Base-by-base conservation (phyloP, 2,797 vertebrate species). In the Chiloscyllium punctatum region DNA sequence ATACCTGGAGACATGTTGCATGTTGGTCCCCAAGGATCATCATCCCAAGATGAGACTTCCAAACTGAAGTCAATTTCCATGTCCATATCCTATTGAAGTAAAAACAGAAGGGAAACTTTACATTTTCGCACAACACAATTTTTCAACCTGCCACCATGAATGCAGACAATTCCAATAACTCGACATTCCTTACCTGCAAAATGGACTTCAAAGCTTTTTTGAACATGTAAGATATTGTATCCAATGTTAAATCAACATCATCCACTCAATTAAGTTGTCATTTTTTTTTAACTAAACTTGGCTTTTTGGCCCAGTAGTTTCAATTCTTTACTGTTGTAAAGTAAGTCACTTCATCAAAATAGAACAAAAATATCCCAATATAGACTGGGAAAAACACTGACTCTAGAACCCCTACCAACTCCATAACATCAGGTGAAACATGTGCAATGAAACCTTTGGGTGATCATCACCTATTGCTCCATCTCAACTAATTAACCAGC, bases 41-140 rank as follows among this genome's bases (percentile, higher is more conserved):
- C 97, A 96, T 97, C 98, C 98, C 99, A 99, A 1, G 97, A 96
- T 96, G 98, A 97, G 96, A 99, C 97, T 97, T 98, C 98, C 82
- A 99, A 97, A 96, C 98, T 98, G 96, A 99, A 99, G 96, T 98
- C 98, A 96, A 99, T 72, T 30, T 95, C 69, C 94, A 95, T 74
- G 94, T 77, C 48, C 11, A 53, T 23, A 77, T 95, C 94, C 94
- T 95, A 53, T 27, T 48, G 33, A 72, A 74, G 27, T 48, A 53
- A 95, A 95, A n/a, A 74, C 5, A 74, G 53, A 74, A 95, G 2
- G 13, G 1, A 53, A 94, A 72, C 23, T 30, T 48, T 3, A 94
- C 11, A 27, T 16, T 57, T 27, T 9, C n/a, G 53, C 88, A 91
- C 53, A 91, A 33, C n/a, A 66, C 53, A 62, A 66, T 33, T 4